A percentile compares a stretch with the other conserved stretches of the same genome.
Evolutionary conservation across 2,113 vertebrate genomes (phyloP).

Genomic region (Pseudorectes ferrugineus): DNA sequence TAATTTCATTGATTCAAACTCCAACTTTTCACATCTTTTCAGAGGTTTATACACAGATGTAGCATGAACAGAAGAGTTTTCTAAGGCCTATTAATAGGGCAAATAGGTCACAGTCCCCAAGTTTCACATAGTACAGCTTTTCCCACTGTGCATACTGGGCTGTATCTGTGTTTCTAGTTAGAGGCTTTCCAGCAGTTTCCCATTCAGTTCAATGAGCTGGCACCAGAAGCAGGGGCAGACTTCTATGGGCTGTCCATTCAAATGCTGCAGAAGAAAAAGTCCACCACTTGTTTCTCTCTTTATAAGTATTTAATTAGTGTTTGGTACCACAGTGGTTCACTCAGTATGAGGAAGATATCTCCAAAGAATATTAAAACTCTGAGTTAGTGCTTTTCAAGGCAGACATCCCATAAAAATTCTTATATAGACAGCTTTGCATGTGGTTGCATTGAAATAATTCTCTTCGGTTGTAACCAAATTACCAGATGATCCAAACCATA

Average conservation of each 20-base stretch:
- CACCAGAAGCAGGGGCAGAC: not conserved
- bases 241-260: not conserved
- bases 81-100: not conserved
- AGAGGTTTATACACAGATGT: not conserved
- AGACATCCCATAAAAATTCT: not conserved
- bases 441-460: not conserved
- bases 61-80: not conserved
- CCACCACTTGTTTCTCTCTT: not conserved
- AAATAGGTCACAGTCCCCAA: not conserved
- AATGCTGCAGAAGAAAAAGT: not conserved
- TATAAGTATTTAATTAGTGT: not conserved
- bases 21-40: not conserved
- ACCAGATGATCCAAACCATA: not conserved
- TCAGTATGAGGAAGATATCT: not conserved
- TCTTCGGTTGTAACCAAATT: not conserved
- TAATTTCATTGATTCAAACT: not conserved
- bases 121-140: not conserved
- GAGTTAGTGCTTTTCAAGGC: not conserved
- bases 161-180: not conserved
- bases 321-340: not conserved
- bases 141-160: not conserved
- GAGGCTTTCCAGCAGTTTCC: not conserved
- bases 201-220: not conserved
- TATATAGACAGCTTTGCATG: not conserved
- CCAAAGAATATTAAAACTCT: not conserved